A percentile compares a stretch with the other conserved stretches of the same genome.
Conservation (phyloP, 2,888 invertebrate species). For the Blastobasis adustella region DNA sequence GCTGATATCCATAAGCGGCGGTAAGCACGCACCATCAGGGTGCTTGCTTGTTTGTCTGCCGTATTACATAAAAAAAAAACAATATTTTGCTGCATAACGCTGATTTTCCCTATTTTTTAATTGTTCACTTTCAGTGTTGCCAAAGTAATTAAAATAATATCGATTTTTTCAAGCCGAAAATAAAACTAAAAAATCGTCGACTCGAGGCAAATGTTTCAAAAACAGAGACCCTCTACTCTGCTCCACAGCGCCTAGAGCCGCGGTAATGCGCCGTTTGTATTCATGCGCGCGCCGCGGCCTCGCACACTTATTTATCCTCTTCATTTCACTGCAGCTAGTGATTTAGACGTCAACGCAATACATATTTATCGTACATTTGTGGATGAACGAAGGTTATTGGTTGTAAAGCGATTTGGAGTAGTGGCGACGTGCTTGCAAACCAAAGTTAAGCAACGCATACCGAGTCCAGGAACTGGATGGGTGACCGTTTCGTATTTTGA, state of each 20-base stretch:
- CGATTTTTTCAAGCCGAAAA: not conserved
- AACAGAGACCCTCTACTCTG: not conserved
- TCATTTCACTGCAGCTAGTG: not conserved
- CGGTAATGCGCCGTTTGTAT: slow-evolving; percentile 41
- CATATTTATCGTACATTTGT: too few species aligned
- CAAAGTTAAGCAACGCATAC: too few species aligned
- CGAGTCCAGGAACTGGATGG: too few species aligned
- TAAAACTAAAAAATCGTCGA: not conserved
- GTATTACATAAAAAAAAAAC: not conserved
- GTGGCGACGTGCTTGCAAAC: too few species aligned
- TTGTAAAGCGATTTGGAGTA: too few species aligned
- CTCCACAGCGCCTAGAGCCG: slow-evolving; percentile 8
- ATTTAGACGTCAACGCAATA: too few species aligned
- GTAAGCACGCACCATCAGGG: too few species aligned
- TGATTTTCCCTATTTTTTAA: not conserved
- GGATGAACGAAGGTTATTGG: too few species aligned
- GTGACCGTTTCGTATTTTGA: too few species aligned
- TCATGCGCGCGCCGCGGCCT: slow-evolving; percentile 21
- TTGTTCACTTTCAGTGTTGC: not conserved
- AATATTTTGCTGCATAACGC: not conserved
- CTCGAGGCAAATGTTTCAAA: not conserved
- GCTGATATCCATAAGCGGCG: too few species aligned
- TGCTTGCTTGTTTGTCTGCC: not conserved
- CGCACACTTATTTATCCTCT: slow-evolving; percentile 5
- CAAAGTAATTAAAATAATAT: not conserved